Conservation (phyloP, 2,113 vertebrate genomes). For the Laterallus jamaicensis region DNA sequence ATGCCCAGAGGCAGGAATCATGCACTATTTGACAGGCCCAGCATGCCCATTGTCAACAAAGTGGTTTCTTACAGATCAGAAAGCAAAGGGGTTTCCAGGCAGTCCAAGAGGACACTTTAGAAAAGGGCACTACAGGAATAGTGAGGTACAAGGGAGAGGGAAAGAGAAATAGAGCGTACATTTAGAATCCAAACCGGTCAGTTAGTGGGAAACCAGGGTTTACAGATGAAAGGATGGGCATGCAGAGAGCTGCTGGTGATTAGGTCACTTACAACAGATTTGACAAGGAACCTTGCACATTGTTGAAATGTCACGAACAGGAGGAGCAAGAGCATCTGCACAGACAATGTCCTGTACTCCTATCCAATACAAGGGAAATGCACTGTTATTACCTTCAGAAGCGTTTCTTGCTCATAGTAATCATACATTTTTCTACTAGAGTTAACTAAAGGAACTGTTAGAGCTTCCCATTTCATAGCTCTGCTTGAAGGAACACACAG, state of each 20-base stretch:
- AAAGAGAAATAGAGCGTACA: slow-evolving; percentile 22
- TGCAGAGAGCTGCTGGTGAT: slow-evolving; percentile 39
- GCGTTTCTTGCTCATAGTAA: not conserved
- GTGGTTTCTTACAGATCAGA: slow-evolving; percentile 57
- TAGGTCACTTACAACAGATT: slow-evolving; percentile 82
- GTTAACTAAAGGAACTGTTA: not conserved
- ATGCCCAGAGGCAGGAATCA: slow-evolving; percentile 70
- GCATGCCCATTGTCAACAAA: slow-evolving; percentile 66
- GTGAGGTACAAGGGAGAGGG: slow-evolving; percentile 43
- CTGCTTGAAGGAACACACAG: not conserved
- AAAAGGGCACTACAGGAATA: slow-evolving; percentile 58
- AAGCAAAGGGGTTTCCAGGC: slow-evolving; percentile 69
- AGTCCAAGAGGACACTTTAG: slow-evolving; percentile 60
- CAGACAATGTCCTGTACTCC: slow-evolving; percentile 70
- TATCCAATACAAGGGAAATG: slow-evolving; percentile 70
- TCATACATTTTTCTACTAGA: not conserved
- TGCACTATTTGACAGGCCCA: slow-evolving; percentile 71
- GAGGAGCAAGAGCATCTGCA: slow-evolving; percentile 70
- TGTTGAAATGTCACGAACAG: slow-evolving; percentile 70
- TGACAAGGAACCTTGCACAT: slow-evolving; percentile 80
- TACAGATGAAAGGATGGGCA: not conserved
- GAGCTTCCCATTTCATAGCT: not conserved
- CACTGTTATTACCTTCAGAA: slow-evolving; percentile 19
- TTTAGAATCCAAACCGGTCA: slow-evolving; percentile 60
- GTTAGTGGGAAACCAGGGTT: slow-evolving; percentile 35